A percentile compares a stretch with the other conserved stretches of the same genome.
These are phyloP conservation scores for Phylloscopus trochilus DNA, from an alignment of 2,113 vertebrate species.

Conservation along the genomic window DNA sequence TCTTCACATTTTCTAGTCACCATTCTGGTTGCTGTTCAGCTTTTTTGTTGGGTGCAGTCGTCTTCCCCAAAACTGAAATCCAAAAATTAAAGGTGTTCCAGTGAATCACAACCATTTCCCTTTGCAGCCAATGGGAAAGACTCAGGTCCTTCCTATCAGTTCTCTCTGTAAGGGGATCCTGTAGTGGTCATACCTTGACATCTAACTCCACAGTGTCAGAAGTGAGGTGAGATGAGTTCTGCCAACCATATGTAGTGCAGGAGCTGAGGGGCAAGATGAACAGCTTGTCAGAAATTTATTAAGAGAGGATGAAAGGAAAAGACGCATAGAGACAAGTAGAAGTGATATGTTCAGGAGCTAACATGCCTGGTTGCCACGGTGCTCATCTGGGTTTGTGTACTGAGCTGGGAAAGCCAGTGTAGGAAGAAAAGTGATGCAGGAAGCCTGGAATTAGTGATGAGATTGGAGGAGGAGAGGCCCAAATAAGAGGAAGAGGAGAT, in stretches of 20 bases:
- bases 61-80: background rate
- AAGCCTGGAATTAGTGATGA: background rate
- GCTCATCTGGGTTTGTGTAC: background rate
- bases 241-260: fast-evolving
- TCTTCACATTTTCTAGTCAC: background rate
- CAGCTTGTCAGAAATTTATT: background rate
- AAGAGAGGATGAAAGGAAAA: background rate
- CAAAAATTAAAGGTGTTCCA: background rate
- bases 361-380: background rate
- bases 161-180: background rate
- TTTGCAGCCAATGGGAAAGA: background rate
- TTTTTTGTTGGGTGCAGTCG: background rate
- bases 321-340: background rate
- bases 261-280: background rate
- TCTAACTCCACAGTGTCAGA: background rate
- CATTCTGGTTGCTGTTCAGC: background rate
- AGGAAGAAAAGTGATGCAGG: background rate
- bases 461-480: background rate
- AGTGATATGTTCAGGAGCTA: background rate
- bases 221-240: background rate
- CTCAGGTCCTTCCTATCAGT: background rate
- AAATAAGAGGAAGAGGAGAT: background rate
- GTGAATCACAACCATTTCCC: background rate
- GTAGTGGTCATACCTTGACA: background rate
- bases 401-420: background rate